Evolutionary conservation across 1,140 invertebrate genomes (phyloP).

Genomic region (Leptopilina clavipes): DNA sequence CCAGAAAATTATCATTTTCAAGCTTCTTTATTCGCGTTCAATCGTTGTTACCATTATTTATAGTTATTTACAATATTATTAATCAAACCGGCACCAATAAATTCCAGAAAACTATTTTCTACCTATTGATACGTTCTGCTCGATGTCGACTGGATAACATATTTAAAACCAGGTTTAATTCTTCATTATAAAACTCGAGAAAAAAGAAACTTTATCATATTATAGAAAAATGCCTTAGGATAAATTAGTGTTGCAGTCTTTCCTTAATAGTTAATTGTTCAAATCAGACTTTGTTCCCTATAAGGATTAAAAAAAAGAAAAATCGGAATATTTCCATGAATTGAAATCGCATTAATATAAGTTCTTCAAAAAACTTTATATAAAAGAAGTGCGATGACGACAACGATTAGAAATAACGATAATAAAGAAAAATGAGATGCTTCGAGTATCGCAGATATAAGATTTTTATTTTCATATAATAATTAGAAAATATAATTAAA

Average conservation of each 20-base stretch:
- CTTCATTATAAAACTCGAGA: slow-evolving; percentile 46
- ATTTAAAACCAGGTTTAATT: slow-evolving; percentile 47
- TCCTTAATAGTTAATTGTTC: slow-evolving; percentile 21
- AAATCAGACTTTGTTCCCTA: too few relatives aligned
- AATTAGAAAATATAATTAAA: slow-evolving; percentile 76
- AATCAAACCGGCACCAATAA: slow-evolving; percentile 55
- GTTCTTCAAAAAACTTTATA: too few relatives aligned
- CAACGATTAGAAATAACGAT: slow-evolving; percentile 19
- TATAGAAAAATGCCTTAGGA: slow-evolving; percentile 42
- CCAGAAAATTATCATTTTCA: slow-evolving; percentile 60
- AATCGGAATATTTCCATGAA: too few relatives aligned
- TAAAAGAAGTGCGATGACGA: slow-evolving; percentile 33
- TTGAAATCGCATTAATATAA: too few relatives aligned
- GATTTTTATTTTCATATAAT: slow-evolving; percentile 74
- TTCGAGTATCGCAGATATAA: slow-evolving; percentile 73
- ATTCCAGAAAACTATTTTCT: background rate
- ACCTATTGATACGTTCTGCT: slow-evolving; percentile 45
- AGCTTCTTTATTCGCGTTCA: slow-evolving; percentile 70
- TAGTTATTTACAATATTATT: slow-evolving; percentile 65
- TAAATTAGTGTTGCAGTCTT: slow-evolving; percentile 49
- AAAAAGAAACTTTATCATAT: slow-evolving; percentile 47
- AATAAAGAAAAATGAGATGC: slow-evolving; percentile 61
- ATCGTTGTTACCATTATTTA: slow-evolving; percentile 65
- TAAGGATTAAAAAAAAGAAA: too few relatives aligned
- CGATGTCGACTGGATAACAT: slow-evolving; percentile 57